Base-by-base conservation (phyloP, 2,113 vertebrate genomes). In the Aphelocoma coerulescens region DNA sequence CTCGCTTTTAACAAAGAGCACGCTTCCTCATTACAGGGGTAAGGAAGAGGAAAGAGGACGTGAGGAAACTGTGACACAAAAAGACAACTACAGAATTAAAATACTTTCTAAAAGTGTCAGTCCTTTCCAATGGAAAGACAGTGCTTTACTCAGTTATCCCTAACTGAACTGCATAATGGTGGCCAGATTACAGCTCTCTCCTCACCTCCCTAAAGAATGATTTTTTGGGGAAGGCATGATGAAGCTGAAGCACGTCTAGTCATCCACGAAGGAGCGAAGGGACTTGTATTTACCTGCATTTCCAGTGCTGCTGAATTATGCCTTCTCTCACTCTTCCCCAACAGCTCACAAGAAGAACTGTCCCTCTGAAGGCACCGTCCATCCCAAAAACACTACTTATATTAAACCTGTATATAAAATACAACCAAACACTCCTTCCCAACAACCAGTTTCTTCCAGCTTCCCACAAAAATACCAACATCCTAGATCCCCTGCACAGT, bases 261-360 rank as follows among this genome's bases (percentile, higher is more conserved):
- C 59, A 28, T 61, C 19, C 33, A 74, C 63, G 61, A 76, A 83
- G 2, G 28, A 49, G 32, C 0, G 1, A 58, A 90, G 26, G 37
- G n/a, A 58, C 26, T 54, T 33, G 10, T 32, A 73, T 73, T 66
- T 54, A 82, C 74, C 39, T 76, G 26, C 6, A 6, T 30, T 43
- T 1, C 2, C 33, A 43, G 35, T 0, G 0, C 37, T 71, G 49
- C 19, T 1, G 1, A 76, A 46, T 55, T 46, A 51, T 4, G 20
- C 27, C 33, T 81, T 68, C 43, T 79, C 28, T 59, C 48, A 35
- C 15, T 75, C 62, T 43, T 83, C 27, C 37, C 46, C 32, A 61
- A 16, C 24, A n/a, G 16, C 37, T 68, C 46, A 51, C 11, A 35
- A 41, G 39, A 52, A 48, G 13, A 83, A 71, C 5, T 55, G n/a